Conservation (phyloP, 2,888 invertebrate genomes). For the Mythimna lalbum region DNA sequence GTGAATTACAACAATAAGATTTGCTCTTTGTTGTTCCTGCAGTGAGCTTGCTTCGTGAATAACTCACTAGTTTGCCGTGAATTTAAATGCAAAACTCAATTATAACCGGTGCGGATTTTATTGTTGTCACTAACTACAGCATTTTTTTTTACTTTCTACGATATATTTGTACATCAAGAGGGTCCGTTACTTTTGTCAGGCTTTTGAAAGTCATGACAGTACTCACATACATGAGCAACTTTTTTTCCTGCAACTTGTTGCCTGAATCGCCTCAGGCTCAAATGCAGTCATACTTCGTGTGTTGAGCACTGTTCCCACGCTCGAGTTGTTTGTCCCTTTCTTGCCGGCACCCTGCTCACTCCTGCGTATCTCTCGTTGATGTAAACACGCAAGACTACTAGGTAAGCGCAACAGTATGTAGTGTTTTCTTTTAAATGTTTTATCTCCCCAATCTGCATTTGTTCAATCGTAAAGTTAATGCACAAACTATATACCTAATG, state of each 20-base stretch:
- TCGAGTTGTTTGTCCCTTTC: conserved; percentile 71
- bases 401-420: conserved; percentile 14
- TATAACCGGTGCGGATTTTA: conserved; percentile 25
- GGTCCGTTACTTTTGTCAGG: conserved; percentile 71
- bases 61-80: conserved; percentile 7
- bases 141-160: conserved; percentile 31
- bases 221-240: conserved; percentile 68
- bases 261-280: conserved; percentile 73
- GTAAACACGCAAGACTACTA: conserved; percentile 49
- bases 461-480: not conserved
- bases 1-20: not conserved
- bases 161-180: conserved; percentile 52
- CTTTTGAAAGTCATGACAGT: conserved; percentile 73
- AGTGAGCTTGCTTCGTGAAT: not conserved
- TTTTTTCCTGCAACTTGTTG: conserved; percentile 76
- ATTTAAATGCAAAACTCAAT: conserved; percentile 19
- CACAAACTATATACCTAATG: no score
- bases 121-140: conserved; percentile 36
- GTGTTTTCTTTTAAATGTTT: not conserved
- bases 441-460: not conserved
- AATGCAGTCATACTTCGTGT: conserved; percentile 71
- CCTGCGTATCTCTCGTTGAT: conserved; percentile 58
- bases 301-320: conserved; percentile 80
- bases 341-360: conserved; percentile 50
- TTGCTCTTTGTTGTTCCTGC: not conserved